A percentile compares a stretch with the other conserved stretches of the same genome.
phyloP scores from a whole-genome alignment of 2,888 invertebrate genomes.

The Euzetes globulus region DNA sequence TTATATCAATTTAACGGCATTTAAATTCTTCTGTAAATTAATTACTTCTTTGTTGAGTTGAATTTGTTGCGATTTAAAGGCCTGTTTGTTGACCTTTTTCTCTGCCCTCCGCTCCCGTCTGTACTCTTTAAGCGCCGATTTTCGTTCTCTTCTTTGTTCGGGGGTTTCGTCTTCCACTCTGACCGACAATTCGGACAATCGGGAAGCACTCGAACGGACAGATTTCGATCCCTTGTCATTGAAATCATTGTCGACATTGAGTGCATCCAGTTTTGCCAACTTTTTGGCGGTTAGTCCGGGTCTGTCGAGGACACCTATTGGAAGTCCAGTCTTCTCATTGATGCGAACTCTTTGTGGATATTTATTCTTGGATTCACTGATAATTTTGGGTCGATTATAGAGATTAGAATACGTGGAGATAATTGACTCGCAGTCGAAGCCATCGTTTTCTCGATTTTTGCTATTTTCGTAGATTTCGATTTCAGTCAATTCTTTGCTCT shows the following conservation, averaged over 20 bases:
- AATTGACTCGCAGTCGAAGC: constrained; percentile 87
- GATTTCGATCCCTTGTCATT: background rate
- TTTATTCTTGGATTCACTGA: constrained; percentile 58
- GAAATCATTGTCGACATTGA: background rate
- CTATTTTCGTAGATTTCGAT: constrained; percentile 34
- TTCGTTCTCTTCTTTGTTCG: constrained; percentile 70
- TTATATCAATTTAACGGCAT: constrained; percentile 43
- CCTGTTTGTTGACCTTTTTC: constrained; percentile 68
- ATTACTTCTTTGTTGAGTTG: constrained; percentile 66
- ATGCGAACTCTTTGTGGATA: constrained; percentile 23
- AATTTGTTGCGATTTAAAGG: constrained; percentile 78
- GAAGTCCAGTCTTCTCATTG: constrained; percentile 30
- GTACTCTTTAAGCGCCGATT: constrained; percentile 69
- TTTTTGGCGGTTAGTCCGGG: constrained; percentile 34
- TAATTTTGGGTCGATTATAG: constrained; percentile 84
- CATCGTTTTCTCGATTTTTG: constrained; percentile 47
- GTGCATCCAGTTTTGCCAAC: constrained; percentile 30
- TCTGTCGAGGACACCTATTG: constrained; percentile 1
- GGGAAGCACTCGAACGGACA: constrained; percentile 29
- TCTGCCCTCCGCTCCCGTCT: constrained; percentile 68
- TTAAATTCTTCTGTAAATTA: constrained; percentile 58
- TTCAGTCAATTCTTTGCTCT: constrained; percentile 28
- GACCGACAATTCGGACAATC: constrained; percentile 44
- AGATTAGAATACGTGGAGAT: constrained; percentile 80
- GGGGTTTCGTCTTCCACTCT: constrained; percentile 67